Evolutionary conservation across 2,888 invertebrate species (phyloP).

Genomic region (Tipula confusa): DNA sequence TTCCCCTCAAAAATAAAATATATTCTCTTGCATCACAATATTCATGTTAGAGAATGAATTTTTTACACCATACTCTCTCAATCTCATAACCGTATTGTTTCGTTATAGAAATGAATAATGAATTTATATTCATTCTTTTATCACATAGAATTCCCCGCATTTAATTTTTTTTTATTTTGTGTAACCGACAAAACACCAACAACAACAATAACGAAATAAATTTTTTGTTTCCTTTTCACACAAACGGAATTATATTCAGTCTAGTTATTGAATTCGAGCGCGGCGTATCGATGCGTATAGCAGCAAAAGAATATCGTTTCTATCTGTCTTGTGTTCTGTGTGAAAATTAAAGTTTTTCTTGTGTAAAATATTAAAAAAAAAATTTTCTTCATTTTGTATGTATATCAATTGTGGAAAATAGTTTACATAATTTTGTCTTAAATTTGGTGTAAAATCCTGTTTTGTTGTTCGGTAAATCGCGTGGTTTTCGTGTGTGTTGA

Average conservation of each 20-base stretch:
- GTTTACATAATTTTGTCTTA: neutral
- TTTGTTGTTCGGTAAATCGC: neutral
- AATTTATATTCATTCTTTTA: slow-evolving; percentile 7
- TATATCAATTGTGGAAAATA: neutral
- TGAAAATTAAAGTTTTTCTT: neutral
- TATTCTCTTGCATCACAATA: neutral
- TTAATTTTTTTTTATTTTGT: neutral
- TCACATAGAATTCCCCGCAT: neutral
- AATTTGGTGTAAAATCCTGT: neutral
- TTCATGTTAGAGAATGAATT: neutral
- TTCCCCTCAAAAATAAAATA: no score
- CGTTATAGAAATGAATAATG: neutral
- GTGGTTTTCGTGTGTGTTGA: neutral
- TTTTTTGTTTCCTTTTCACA: neutral
- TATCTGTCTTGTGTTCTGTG: neutral
- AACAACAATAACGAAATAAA: neutral
- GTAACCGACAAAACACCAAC: neutral
- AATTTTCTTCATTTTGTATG: neutral
- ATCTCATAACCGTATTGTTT: neutral
- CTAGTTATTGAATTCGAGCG: slow-evolving; percentile 28
- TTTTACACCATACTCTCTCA: neutral
- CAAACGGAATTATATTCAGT: neutral
- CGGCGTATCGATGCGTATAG: neutral
- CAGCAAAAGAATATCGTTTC: neutral
- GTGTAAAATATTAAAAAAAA: neutral